Base-by-base conservation (phyloP, 1,140 invertebrate species). In the Hyposmocoma kahamanoa region DNA sequence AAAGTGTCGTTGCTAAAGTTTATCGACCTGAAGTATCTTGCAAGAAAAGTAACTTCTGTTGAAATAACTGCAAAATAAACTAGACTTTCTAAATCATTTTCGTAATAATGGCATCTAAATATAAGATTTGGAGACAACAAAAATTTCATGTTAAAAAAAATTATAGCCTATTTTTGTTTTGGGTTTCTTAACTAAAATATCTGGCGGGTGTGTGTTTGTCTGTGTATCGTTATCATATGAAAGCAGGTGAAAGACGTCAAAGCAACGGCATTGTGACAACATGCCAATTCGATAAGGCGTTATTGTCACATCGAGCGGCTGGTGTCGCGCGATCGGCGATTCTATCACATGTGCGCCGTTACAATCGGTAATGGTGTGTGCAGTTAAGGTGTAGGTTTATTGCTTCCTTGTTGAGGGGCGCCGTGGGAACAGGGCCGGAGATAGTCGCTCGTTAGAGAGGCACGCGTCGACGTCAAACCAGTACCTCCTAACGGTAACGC, bases 351-450 rank as follows among this genome's bases (percentile, higher is more conserved):
- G 56, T 53, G 56, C 53, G 62, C 75, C 74, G 80, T 79, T 78
- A 79, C 68, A 76, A 75, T 78, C 72, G 66, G 79, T 83, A 85
- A 85, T 83, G 72, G 65, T 66, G 60, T 72, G 69, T 76, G 77
- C 77, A 80, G 81, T 81, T 83, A 84, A 74, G 75, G 81, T 74
- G 72, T 78, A 73, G 72, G 66, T 72, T 84, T 84, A 84, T 84
- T 82, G 61, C 81, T 84, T 84, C 81, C 81, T 78, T 55, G 68
- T 69, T 48, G 67, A 63, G 56, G 59, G 44, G 62, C 64, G 68
- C 50, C 68, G 75, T 80, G 78, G 64, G 74, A 84, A 77, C 72
- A 66, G 56, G 57, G 52, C 67, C 76, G 76, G 72, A 83, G 77
- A 82, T 81, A 80, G 75, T 69, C 58, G 62, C 72, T 73, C 70